Base-by-base conservation (phyloP, 2,797 vertebrate species). In the Phrynocephalus vlangalii region DNA sequence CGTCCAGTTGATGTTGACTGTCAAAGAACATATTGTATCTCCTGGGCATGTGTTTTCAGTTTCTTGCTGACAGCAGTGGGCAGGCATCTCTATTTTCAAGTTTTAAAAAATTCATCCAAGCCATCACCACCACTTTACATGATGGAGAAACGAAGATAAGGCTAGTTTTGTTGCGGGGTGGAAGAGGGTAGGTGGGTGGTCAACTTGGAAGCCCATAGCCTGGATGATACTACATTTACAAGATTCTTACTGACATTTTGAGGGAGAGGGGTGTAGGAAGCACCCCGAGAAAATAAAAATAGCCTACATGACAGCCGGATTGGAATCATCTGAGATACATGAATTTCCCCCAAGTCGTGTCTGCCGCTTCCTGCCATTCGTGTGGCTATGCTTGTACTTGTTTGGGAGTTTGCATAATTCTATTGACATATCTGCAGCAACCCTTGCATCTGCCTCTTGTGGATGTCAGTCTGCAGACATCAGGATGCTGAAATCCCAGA, bases 211-310 rank as follows among this genome's bases (percentile, higher is more conserved):
- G 16, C 83, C 86, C 52, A 68, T 15, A 78, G 20, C 72, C 52
- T 76, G 86, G 84, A 63, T 13, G 44, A 44, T 33, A 38, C 5
- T 10, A 52, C 6, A 0, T 30, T 82, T 86, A 33, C 0, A 24
- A 88, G 89, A 90, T 88, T 24, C 76, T 56, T 92, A 93, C 77
- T 92, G 87, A 88, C 83, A 87, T 7, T 28, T 76, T 68, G 66
- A 87, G 72, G 87, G 76, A 56, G 18, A 77, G 86, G 82, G 75
- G 60, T 72, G 66, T 89, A 76, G 67, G 15, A 85, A 88, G 87
- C 0, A 20, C 77, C 91, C 18, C 52, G 76, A 70, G 60, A 87
- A 79, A 38, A 82, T 88, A 71, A 87, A 93, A 92, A 77, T 78
- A 91, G 24, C 3, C 84, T 72, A 13, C 71, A 26, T 7, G 70